phyloP scores from a whole-genome alignment of 2,888 invertebrate genomes.

The Arenicola marina region DNA sequence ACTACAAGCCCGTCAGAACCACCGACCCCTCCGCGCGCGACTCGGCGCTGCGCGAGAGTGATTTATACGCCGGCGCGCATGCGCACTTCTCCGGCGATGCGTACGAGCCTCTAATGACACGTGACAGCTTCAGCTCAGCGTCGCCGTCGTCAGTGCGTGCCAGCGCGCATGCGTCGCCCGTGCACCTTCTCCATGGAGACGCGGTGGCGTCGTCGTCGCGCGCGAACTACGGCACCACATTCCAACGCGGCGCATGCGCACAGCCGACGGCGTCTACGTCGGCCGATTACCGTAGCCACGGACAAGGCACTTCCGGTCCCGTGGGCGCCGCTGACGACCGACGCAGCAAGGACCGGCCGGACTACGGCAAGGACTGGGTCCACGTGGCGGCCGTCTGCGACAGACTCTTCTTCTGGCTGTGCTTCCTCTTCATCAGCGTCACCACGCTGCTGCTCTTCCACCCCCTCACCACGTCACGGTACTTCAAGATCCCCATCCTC shows the following conservation, averaged over 20 bases:
- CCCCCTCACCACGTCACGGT: conserved; percentile 22
- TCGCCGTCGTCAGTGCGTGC: no score
- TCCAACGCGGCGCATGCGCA: no score
- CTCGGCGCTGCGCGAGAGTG: no score
- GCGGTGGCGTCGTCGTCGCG: no score
- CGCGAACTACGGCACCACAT: no score
- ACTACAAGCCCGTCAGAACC: not conserved
- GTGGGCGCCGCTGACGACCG: not conserved
- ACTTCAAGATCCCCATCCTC: conserved; percentile 3
- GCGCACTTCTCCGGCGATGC: not conserved
- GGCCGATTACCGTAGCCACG: not conserved
- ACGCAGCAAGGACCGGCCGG: not conserved
- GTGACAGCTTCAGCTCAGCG: no score
- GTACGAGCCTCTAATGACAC: not conserved
- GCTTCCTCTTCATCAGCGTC: conserved; percentile 33
- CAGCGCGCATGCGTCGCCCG: no score
- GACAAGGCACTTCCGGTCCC: not conserved
- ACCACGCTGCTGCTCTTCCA: conserved; percentile 38
- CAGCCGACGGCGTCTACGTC: not conserved
- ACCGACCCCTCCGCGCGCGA: not conserved
- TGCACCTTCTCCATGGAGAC: no score
- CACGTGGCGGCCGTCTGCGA: conserved; percentile 38
- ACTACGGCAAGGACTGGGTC: conserved; percentile 37
- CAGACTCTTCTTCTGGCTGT: conserved; percentile 38
- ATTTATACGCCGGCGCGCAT: not conserved